These are phyloP conservation scores for Equus przewalskii DNA, from an alignment of 2,113 vertebrate species.

Conservation along the genomic window DNA sequence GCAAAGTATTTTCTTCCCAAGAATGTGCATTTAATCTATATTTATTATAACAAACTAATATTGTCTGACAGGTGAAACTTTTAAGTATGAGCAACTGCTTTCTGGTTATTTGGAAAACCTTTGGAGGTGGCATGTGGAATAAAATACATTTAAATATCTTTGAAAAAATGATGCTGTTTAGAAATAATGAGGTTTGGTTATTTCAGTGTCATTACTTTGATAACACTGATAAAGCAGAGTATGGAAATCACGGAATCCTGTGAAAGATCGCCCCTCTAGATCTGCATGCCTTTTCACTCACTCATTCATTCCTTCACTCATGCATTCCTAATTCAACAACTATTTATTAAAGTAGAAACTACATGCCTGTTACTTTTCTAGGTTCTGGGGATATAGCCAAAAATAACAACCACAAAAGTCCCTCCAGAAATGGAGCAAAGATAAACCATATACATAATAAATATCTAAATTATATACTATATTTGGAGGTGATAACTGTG, in stretches of 20 bases:
- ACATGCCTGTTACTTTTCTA: background rate
- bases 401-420: background rate
- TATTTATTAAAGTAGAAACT: conserved; percentile 6
- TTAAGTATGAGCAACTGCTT: background rate
- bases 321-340: background rate
- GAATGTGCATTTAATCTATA: background rate
- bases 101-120: conserved; percentile 31
- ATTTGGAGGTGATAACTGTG: background rate
- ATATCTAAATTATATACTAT: background rate
- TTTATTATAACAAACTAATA: background rate
- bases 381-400: background rate
- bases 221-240: background rate
- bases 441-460: background rate
- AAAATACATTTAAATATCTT: conserved; percentile 39
- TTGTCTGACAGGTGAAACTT: background rate
- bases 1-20: background rate
- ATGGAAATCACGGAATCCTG: background rate
- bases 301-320: background rate
- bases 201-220: background rate
- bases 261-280: background rate
- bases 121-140: background rate
- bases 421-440: background rate
- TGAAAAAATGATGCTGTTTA: background rate
- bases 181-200: background rate
- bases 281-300: background rate